Evolutionary conservation across 2,113 vertebrate species (phyloP), one percentile per base, ranked within the genome.

Genomic region (Microtus richardsoni): DNA sequence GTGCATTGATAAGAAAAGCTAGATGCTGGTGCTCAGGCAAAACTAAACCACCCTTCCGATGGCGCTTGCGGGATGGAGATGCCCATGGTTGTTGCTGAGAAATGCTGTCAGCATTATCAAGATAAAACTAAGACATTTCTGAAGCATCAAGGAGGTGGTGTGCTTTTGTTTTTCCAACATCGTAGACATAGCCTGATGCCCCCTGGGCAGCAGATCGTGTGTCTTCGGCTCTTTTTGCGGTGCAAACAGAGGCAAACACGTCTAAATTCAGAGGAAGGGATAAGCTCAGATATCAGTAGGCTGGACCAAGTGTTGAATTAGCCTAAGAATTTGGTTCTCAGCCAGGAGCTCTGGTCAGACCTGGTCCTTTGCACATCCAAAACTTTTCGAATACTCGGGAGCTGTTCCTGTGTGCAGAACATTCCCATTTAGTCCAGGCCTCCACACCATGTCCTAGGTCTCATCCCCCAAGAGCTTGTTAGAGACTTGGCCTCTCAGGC

Each of bases 391-490:
- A 78, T 52, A 60, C 26, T 79, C 28, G 11, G 10, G 49, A 47
- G 33, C 58, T 92, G 90, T 47, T 24, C 64, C 62, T 78, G 64
- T 21, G 2, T 2, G n/a, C 86, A 91, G 58, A 83, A 60, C 62
- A 83, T 89, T 70, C 30, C n/a, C 49, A 14, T 36, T 41, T 47
- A 54, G 85, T 54, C 17, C 22, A 54, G 33, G 30, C 22, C 30
- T 73, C 71, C 49, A 9, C 5, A 85, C 12, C 33, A 26, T 82
- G 77, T 70, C 82, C 16, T 44, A 36, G 13, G 8, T 58, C 91
- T 88, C 8, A 1, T 58, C 93, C 91, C 87, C 58, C 36, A 75
- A 84, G 79, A 91, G 62, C 87, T 95, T 84, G 44, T 94, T 96
- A 97, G 70, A 89, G 93, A 93, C 74, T 77, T 21, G 41, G 64